Evolutionary conservation across 2,113 vertebrate species (phyloP).

Genomic region (Emydura subglobosa): DNA sequence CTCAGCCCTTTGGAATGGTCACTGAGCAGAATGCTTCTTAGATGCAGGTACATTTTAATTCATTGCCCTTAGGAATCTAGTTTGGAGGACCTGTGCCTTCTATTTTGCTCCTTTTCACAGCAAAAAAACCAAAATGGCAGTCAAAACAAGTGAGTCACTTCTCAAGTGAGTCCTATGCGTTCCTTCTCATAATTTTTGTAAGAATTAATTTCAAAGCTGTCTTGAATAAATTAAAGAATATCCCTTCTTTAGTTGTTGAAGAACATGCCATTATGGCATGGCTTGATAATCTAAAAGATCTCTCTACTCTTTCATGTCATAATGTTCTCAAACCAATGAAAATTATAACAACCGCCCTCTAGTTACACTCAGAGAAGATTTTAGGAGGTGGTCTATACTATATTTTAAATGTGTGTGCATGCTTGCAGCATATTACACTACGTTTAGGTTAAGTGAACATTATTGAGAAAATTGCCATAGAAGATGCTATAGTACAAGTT

Average conservation of each 20-base stretch:
- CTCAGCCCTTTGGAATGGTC: neutral
- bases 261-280: neutral
- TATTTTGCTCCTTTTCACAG: slow-evolving; percentile 24
- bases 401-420: neutral
- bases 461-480: neutral
- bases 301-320: neutral
- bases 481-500: neutral
- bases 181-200: neutral
- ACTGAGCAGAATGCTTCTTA: neutral
- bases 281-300: neutral
- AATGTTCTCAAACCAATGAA: neutral
- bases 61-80: neutral
- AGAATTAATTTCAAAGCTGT: slow-evolving; percentile 3
- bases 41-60: neutral
- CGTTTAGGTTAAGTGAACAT: neutral
- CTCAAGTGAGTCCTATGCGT: neutral
- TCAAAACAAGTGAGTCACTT: slow-evolving; percentile 3
- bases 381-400: neutral
- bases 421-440: neutral
- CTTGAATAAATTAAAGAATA: neutral
- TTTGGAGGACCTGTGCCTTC: neutral
- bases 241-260: neutral
- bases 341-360: neutral
- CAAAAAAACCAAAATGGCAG: slow-evolving; percentile 62
- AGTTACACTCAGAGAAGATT: neutral